Evolutionary conservation across 2,888 invertebrate species (phyloP).

Genomic region (Eurois occulta): DNA sequence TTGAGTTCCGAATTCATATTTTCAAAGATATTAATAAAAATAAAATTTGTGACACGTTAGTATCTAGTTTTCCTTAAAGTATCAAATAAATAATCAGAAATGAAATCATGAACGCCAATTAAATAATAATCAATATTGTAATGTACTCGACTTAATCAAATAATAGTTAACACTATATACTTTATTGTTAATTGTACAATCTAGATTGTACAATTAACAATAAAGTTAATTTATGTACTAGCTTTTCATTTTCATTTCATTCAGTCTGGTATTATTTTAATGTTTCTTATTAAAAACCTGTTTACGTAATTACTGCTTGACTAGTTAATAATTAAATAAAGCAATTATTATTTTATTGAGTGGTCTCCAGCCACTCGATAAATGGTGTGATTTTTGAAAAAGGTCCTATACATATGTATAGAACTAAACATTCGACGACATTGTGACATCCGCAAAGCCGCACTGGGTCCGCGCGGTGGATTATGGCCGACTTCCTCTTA

Average conservation of each 20-base stretch:
- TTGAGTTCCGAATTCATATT: neutral
- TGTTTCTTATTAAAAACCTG: conserved; percentile 1
- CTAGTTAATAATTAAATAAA: neutral
- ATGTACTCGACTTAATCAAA: conserved; percentile 49
- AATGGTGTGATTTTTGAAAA: neutral
- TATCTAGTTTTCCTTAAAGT: neutral
- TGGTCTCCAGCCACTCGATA: neutral
- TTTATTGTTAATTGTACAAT: conserved; percentile 44
- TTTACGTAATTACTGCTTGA: neutral
- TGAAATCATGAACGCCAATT: conserved; percentile 1
- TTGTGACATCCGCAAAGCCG: too few species aligned
- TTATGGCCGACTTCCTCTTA: too few species aligned
- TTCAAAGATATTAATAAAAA: neutral
- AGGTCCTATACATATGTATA: too few species aligned
- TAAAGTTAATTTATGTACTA: conserved; percentile 51
- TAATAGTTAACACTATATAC: conserved; percentile 51
- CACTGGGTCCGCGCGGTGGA: too few species aligned
- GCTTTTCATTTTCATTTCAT: conserved; percentile 24
- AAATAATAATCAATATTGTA: conserved; percentile 39
- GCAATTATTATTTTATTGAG: conserved; percentile 1
- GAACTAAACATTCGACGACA: too few species aligned
- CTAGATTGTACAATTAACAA: too few species aligned
- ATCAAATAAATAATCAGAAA: neutral
- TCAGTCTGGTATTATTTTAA: conserved; percentile 9
- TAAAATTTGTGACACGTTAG: too few species aligned